phyloP scores from a whole-genome alignment of 1,140 invertebrate species.

The Diploscapter pachys region DNA sequence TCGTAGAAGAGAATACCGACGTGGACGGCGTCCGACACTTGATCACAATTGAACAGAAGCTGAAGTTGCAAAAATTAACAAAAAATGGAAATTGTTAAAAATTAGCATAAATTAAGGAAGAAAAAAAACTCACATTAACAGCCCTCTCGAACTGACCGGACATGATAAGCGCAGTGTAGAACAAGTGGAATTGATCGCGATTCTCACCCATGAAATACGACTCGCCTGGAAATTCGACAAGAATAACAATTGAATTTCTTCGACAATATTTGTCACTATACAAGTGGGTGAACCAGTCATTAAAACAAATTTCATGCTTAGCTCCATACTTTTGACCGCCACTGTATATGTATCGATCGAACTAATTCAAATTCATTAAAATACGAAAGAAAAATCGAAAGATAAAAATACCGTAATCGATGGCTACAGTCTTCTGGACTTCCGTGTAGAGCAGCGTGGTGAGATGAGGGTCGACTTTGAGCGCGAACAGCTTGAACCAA shows the following conservation, averaged over 20 bases:
- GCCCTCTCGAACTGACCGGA: conserved; percentile 55
- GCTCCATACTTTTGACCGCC: too few relatives aligned
- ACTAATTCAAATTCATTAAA: background rate
- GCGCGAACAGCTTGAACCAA: conserved; percentile 45
- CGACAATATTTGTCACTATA: too few relatives aligned
- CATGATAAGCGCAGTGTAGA: conserved; percentile 51
- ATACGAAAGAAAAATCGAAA: conserved; percentile 11
- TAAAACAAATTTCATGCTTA: background rate
- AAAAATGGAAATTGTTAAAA: too few relatives aligned
- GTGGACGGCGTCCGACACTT: conserved; percentile 43
- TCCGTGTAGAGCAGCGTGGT: conserved; percentile 37
- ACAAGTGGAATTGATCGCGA: conserved; percentile 36
- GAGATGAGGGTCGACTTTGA: conserved; percentile 40
- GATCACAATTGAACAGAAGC: conserved; percentile 16
- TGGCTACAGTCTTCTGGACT: conserved; percentile 46
- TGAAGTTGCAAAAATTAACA: background rate
- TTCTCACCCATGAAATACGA: conserved; percentile 48
- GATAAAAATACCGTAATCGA: conserved; percentile 42
- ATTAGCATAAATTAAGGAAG: background rate
- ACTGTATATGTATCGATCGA: background rate
- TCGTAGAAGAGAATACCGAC: conserved; percentile 47
- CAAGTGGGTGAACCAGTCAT: background rate
- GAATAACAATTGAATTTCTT: background rate
- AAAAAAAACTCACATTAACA: conserved; percentile 26
- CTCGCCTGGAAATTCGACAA: conserved; percentile 44